phyloP scores from a whole-genome alignment of 2,888 invertebrate species.

The Gordius sp. region DNA sequence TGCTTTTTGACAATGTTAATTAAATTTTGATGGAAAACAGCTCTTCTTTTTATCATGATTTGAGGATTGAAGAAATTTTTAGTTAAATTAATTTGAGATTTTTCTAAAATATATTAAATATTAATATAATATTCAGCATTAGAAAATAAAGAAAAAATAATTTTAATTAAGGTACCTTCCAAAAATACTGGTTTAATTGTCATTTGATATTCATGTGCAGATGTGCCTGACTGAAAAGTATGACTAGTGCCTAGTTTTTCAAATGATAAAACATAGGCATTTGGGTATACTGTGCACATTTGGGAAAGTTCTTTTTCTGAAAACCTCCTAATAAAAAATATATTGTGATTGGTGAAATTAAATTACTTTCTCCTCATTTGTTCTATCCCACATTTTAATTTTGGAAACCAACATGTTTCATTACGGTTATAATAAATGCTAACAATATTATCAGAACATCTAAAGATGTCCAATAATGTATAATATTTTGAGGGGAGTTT shows the following conservation, averaged over 20 bases:
- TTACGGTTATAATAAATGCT: neutral
- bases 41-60: neutral
- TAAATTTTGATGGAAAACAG: neutral
- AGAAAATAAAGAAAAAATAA: neutral
- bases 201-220: neutral
- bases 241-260: neutral
- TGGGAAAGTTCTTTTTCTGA: neutral
- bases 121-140: neutral
- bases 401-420: neutral
- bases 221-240: neutral
- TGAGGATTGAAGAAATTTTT: neutral
- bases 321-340: neutral
- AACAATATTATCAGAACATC: constrained; percentile 1
- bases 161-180: too few species aligned
- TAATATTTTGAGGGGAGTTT: neutral
- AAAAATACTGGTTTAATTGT: neutral
- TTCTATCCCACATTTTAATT: neutral
- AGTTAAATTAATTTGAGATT: too few species aligned
- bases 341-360: neutral
- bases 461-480: neutral
- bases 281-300: neutral
- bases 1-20: constrained; percentile 1
- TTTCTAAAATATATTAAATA: neutral
- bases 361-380: neutral
- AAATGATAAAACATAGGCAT: neutral